Evolutionary conservation across 2,888 invertebrate species (phyloP).

Genomic region (Parthenolecanium corni): DNA sequence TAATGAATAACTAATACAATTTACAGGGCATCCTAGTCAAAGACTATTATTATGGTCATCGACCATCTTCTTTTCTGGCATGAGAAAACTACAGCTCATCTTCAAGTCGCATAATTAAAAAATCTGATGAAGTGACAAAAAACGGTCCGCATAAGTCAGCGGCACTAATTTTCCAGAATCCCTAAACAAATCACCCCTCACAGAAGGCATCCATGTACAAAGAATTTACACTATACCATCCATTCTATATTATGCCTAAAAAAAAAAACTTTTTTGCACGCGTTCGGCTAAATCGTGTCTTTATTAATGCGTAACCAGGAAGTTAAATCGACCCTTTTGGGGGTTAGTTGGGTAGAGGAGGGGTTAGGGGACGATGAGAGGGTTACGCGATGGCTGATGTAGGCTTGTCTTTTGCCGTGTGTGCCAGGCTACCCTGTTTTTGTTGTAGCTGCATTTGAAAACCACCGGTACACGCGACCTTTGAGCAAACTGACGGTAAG

Average conservation of each 20-base stretch:
- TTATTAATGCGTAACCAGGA: conserved; percentile 24
- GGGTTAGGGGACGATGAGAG: neutral
- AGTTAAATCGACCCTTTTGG: conserved; percentile 26
- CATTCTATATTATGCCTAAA: neutral
- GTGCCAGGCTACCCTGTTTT: too few relatives aligned
- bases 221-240: neutral
- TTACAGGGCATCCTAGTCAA: too few relatives aligned
- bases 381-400: neutral
- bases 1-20: too few relatives aligned
- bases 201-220: neutral
- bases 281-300: conserved; percentile 10
- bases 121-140: too few relatives aligned
- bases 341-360: neutral
- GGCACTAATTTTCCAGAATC: conserved; percentile 17
- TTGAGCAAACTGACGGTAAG: too few relatives aligned
- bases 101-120: too few relatives aligned
- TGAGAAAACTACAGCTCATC: too few relatives aligned
- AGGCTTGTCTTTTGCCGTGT: neutral
- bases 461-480: too few relatives aligned
- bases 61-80: too few relatives aligned
- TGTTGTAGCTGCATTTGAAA: too few relatives aligned
- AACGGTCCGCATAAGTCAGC: too few relatives aligned
- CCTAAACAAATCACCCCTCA: neutral
- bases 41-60: too few relatives aligned
- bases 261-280: conserved; percentile 6